These are phyloP conservation scores for Microtus richardsoni DNA, from an alignment of 2,113 vertebrate genomes.

Conservation along the genomic window DNA sequence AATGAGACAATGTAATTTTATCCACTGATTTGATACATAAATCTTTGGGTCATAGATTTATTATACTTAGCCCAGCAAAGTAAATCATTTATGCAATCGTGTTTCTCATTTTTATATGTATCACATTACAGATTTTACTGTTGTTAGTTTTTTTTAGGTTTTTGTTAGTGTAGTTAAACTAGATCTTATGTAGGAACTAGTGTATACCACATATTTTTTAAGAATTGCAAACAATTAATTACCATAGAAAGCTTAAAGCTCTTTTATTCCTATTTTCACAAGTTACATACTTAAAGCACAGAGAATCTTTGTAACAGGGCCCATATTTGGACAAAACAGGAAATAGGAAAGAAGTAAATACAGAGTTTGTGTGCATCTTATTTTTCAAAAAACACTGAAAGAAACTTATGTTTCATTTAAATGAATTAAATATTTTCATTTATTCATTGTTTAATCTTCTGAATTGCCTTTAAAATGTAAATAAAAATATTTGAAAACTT, in stretches of 20 bases:
- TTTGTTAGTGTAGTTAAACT: slow-evolving; percentile 51
- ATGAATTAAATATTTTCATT: slow-evolving; percentile 7
- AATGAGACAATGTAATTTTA: slow-evolving; percentile 28
- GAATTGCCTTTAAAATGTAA: slow-evolving; percentile 61
- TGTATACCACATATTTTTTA: not conserved
- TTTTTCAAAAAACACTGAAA: not conserved
- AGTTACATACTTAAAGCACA: slow-evolving; percentile 32
- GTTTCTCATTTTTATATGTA: not conserved
- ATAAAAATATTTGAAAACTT: slow-evolving; percentile 33
- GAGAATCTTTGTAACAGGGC: not conserved
- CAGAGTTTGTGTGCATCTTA: not conserved
- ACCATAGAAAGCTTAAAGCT: not conserved
- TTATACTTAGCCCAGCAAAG: slow-evolving; percentile 34
- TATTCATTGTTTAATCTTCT: slow-evolving; percentile 22
- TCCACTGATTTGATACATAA: not conserved
- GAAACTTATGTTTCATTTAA: not conserved
- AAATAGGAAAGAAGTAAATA: slow-evolving; percentile 27
- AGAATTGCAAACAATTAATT: not conserved
- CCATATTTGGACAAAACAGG: not conserved
- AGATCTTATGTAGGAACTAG: not conserved
- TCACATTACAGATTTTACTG: slow-evolving; percentile 5
- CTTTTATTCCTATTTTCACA: slow-evolving; percentile 6
- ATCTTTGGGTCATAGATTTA: slow-evolving; percentile 53
- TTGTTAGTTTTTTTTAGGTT: slow-evolving; percentile 32
- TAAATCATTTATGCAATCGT: slow-evolving; percentile 16